Evolutionary conservation across 2,888 invertebrate species (phyloP).

Genomic region (Bedellia somnulentella): DNA sequence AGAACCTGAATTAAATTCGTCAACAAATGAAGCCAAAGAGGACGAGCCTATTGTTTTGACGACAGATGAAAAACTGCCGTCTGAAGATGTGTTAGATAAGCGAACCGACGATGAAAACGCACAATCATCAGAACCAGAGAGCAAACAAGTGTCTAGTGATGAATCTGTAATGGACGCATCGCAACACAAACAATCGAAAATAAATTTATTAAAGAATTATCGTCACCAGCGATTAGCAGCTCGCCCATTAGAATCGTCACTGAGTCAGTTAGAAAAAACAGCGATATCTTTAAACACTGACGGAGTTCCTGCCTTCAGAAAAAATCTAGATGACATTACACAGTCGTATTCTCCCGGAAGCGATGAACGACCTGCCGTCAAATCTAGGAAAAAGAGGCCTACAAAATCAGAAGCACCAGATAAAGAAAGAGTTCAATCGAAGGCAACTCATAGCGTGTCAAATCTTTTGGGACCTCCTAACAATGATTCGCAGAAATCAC

Average conservation of each 20-base stretch:
- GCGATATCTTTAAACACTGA: slow-evolving; percentile 44
- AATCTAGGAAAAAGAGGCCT: slow-evolving; percentile 46
- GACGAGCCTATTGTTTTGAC: slow-evolving; percentile 24
- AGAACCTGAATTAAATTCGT: too few species aligned
- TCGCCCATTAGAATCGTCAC: slow-evolving; percentile 38
- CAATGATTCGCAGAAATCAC: slow-evolving; percentile 11
- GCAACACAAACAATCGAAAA: slow-evolving; percentile 34
- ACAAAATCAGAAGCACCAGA: slow-evolving; percentile 27
- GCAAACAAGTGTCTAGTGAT: slow-evolving; percentile 13
- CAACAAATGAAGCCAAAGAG: slow-evolving; percentile 2
- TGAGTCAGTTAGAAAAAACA: slow-evolving; percentile 44
- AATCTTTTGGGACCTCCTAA: slow-evolving; percentile 27
- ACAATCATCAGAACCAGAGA: slow-evolving; percentile 3
- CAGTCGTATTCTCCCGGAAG: slow-evolving; percentile 47
- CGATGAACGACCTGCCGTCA: slow-evolving; percentile 30
- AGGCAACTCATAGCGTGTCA: slow-evolving; percentile 37
- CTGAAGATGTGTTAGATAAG: slow-evolving; percentile 29
- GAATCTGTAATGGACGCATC: slow-evolving; percentile 11
- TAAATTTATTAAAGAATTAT: slow-evolving; percentile 48
- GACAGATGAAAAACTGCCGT: slow-evolving; percentile 42
- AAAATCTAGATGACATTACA: slow-evolving; percentile 50
- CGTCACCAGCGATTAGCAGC: slow-evolving; percentile 40
- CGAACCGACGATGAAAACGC: background rate
- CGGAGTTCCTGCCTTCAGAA: slow-evolving; percentile 47
- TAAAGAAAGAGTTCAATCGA: slow-evolving; percentile 21